These are phyloP conservation scores for Plestiodon gilberti DNA, from an alignment of 2,113 vertebrate genomes.

Conservation along the genomic window DNA sequence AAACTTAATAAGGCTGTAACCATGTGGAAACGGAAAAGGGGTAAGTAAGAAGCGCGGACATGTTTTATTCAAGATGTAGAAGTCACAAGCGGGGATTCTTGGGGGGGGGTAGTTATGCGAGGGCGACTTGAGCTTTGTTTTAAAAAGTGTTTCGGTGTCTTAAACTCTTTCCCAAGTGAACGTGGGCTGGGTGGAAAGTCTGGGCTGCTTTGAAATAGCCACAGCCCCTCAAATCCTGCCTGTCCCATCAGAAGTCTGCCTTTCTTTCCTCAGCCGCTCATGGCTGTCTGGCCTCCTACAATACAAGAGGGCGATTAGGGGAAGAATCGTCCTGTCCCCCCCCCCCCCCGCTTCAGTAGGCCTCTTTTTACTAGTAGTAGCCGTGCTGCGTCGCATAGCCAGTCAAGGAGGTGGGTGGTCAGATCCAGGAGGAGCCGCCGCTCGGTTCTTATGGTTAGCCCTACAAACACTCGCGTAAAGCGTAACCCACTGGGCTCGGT, in stretches of 20 bases:
- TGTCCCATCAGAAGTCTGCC: not conserved
- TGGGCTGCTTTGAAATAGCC: not conserved
- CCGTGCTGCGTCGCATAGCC: too few species aligned
- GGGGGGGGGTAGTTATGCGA: too few species aligned
- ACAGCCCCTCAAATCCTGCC: not conserved
- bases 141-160: not conserved
- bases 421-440: not conserved
- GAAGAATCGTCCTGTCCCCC: not conserved
- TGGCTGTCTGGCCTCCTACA: not conserved
- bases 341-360: not conserved
- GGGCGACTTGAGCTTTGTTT: too few species aligned
- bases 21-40: not conserved
- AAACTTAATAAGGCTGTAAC: not conserved
- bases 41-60: not conserved
- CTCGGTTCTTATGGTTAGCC: not conserved
- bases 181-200: too few species aligned
- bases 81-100: too few species aligned
- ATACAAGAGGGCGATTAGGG: too few species aligned
- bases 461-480: too few species aligned
- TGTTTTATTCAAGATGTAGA: too few species aligned
- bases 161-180: too few species aligned
- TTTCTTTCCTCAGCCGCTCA: not conserved
- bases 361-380: too few species aligned
- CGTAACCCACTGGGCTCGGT: too few species aligned
- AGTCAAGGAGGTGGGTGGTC: not conserved